A percentile compares a stretch with the other conserved stretches of the same genome.
These are phyloP conservation scores for Drosophila pseudoananassae DNA, from an alignment of 1,140 invertebrate genomes.

Conservation along the genomic window DNA sequence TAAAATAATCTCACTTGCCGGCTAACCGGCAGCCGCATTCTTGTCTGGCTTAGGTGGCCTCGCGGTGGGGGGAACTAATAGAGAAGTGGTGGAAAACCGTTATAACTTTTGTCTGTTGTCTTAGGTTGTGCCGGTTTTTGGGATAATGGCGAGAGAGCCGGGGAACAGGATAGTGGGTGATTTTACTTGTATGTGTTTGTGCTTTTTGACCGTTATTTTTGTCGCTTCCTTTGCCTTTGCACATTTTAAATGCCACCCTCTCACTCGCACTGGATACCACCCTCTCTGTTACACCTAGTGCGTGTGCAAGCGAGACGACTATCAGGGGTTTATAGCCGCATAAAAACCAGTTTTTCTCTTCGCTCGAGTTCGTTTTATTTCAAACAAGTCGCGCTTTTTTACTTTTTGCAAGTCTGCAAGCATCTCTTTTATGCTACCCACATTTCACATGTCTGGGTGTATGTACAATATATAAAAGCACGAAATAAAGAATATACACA, in stretches of 20 bases:
- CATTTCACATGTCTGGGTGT: slow-evolving; percentile 37
- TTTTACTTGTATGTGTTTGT: slow-evolving; percentile 24
- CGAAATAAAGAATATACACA: slow-evolving; percentile 16
- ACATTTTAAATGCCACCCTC: slow-evolving; percentile 21
- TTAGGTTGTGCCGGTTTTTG: slow-evolving; percentile 52
- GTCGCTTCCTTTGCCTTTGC: slow-evolving; percentile 48
- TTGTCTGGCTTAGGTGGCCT: neutral
- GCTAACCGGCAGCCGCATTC: slow-evolving; percentile 11
- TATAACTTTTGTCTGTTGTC: slow-evolving; percentile 69
- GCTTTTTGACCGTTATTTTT: slow-evolving; percentile 75
- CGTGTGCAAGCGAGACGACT: slow-evolving; percentile 50
- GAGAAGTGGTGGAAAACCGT: slow-evolving; percentile 34
- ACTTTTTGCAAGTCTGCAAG: slow-evolving; percentile 56
- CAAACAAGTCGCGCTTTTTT: slow-evolving; percentile 75
- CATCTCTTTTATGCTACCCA: slow-evolving; percentile 52
- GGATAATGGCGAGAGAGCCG: neutral
- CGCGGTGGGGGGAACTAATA: neutral
- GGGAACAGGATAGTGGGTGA: slow-evolving; percentile 39
- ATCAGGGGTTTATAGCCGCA: slow-evolving; percentile 28
- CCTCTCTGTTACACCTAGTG: neutral
- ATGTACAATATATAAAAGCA: slow-evolving; percentile 21
- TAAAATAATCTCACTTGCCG: slow-evolving; percentile 55
- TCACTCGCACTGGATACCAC: slow-evolving; percentile 20
- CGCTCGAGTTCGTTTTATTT: slow-evolving; percentile 53
- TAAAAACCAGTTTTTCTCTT: slow-evolving; percentile 68